Percentiles rank a stretch among this genome's conserved stretches.
These are phyloP conservation scores for Neoniphon sammara DNA, from an alignment of 2,797 vertebrate species.

Conservation along the genomic window DNA sequence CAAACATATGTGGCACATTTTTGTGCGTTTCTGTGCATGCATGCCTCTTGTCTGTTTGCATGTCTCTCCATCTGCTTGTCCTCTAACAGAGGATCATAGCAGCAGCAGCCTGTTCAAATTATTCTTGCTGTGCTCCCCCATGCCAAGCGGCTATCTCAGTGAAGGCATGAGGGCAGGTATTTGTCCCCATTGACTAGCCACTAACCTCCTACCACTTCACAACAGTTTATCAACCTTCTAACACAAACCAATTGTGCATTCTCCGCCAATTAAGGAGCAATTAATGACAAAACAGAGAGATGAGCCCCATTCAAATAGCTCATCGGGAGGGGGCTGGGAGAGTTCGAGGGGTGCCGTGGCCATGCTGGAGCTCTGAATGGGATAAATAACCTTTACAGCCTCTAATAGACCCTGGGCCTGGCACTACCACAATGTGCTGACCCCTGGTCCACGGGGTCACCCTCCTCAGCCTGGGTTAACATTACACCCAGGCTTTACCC, in stretches of 20 bases:
- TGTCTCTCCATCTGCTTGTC: slow-evolving; percentile 8
- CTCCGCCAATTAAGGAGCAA: slow-evolving; percentile 89
- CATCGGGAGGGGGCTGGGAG: slow-evolving; percentile 82
- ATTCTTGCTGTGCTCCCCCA: slow-evolving; percentile 65
- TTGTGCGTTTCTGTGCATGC: slow-evolving; percentile 3
- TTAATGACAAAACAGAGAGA: slow-evolving; percentile 88
- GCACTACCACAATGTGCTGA: slow-evolving; percentile 87
- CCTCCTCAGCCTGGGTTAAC: slow-evolving; percentile 84
- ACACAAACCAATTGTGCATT: slow-evolving; percentile 86
- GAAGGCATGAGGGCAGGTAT: slow-evolving; percentile 66
- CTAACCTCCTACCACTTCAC: slow-evolving; percentile 73
- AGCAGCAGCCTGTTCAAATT: slow-evolving; percentile 52
- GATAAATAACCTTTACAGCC: slow-evolving; percentile 87
- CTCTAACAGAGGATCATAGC: slow-evolving; percentile 18
- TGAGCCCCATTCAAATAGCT: slow-evolving; percentile 85
- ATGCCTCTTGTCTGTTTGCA: neutral
- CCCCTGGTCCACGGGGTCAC: slow-evolving; percentile 89
- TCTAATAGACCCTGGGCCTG: slow-evolving; percentile 83
- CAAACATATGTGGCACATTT: neutral
- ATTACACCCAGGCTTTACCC: slow-evolving; percentile 87
- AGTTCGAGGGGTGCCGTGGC: no score
- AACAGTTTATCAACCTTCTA: slow-evolving; percentile 87
- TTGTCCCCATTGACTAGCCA: slow-evolving; percentile 82
- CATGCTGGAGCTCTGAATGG: slow-evolving; percentile 77
- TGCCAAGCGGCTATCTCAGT: slow-evolving; percentile 45